These are phyloP conservation scores for Arenaria interpres DNA, from an alignment of 2,113 vertebrate genomes.

Conservation along the genomic window DNA sequence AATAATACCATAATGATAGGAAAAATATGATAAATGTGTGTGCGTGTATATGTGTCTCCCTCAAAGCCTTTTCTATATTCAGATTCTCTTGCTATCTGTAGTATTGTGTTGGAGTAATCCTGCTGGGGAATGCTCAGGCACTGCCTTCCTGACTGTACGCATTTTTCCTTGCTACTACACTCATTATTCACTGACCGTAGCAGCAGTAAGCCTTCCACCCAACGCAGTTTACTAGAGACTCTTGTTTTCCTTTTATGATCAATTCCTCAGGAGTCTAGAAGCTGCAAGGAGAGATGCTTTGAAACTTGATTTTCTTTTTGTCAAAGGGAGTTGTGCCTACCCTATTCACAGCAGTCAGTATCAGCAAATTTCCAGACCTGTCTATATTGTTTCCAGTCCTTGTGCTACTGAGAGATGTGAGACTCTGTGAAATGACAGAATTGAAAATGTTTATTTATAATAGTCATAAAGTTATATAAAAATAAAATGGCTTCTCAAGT, in stretches of 20 bases:
- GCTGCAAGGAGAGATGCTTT: background rate
- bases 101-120: background rate
- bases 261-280: background rate
- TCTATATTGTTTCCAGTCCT: background rate
- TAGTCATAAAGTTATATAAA: background rate
- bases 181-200: background rate
- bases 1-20: background rate
- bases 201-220: background rate
- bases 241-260: background rate
- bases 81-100: background rate
- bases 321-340: background rate
- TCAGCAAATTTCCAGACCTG: background rate
- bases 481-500: background rate
- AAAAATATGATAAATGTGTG: background rate
- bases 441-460: background rate
- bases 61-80: background rate
- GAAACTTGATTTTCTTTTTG: conserved; percentile 7
- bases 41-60: background rate
- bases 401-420: background rate
- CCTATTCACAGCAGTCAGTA: background rate
- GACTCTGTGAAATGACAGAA: background rate
- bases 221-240: background rate
- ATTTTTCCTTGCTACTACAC: background rate
- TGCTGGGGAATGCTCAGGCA: background rate
- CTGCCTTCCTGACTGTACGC: background rate